A percentile compares a stretch with the other conserved stretches of the same genome.
These are phyloP conservation scores for Pseudolaguvia tuberculata DNA, from an alignment of 2,113 vertebrate species.

Conservation along the genomic window DNA sequence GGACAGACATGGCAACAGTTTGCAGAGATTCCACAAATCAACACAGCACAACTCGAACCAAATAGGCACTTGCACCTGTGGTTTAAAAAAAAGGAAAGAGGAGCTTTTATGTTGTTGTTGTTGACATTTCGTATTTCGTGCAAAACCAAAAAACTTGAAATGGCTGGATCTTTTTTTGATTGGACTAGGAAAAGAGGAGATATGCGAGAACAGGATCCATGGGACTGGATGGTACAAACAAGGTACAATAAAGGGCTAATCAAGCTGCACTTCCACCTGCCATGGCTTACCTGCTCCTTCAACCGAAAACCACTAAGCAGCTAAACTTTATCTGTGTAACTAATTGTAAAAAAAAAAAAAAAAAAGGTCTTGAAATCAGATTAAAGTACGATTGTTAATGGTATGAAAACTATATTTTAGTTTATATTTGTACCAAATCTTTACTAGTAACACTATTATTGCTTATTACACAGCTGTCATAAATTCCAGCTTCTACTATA, in stretches of 20 bases:
- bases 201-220: constrained; percentile 15
- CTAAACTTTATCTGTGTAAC: neutral
- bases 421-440: neutral
- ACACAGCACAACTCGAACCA: constrained; percentile 68
- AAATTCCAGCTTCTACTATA: neutral
- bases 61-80: constrained; percentile 75
- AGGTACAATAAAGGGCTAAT: constrained; percentile 21
- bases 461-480: neutral
- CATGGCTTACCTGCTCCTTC: constrained; percentile 37
- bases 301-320: neutral
- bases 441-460: neutral
- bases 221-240: constrained; percentile 29
- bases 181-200: neutral
- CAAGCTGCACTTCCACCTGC: constrained; percentile 36
- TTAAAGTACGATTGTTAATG: neutral
- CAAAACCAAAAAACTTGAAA: constrained; percentile 68
- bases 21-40: constrained; percentile 53
- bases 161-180: constrained; percentile 37
- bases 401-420: neutral
- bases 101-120: constrained; percentile 58
- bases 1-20: constrained; percentile 65
- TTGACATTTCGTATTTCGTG: constrained; percentile 69
- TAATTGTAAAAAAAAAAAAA: neutral
- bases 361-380: neutral
- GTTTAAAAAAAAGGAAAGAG: constrained; percentile 60